phyloP scores from a whole-genome alignment of 2,888 invertebrate genomes.

The Heteropelma amictum region DNA sequence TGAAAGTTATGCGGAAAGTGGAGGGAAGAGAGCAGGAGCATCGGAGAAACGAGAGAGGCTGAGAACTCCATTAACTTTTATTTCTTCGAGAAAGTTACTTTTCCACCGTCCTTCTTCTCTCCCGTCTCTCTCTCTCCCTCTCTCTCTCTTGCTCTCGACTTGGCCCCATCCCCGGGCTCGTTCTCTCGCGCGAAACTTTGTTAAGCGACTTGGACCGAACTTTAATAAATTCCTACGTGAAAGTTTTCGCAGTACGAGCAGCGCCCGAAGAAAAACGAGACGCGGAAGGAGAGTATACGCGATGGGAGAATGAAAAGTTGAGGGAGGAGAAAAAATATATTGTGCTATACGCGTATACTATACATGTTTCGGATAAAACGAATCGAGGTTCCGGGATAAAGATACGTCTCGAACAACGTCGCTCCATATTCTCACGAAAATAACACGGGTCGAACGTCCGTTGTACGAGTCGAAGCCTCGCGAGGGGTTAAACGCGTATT shows the following conservation, averaged over 20 bases:
- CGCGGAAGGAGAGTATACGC: conserved; percentile 23
- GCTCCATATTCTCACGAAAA: conserved; percentile 7
- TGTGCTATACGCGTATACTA: conserved; percentile 37
- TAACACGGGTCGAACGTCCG: not conserved
- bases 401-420: not conserved
- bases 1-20: conserved; percentile 67
- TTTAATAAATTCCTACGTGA: conserved; percentile 76
- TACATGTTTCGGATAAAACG: conserved; percentile 55
- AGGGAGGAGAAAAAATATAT: conserved; percentile 34
- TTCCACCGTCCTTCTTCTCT: conserved; percentile 57
- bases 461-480: no score
- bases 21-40: conserved; percentile 44
- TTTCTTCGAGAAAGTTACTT: conserved; percentile 75
- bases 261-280: conserved; percentile 40
- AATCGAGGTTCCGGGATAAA: not conserved
- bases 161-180: conserved; percentile 47
- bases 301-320: conserved; percentile 35
- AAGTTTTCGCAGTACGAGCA: conserved; percentile 66
- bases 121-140: conserved; percentile 50
- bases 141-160: conserved; percentile 22
- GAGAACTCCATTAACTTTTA: conserved; percentile 77
- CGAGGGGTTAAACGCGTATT: conserved; percentile 10
- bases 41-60: conserved; percentile 60
- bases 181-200: conserved; percentile 69
- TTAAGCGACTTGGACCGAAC: conserved; percentile 76